These are phyloP conservation scores for Rhodophaea formosa DNA, from an alignment of 2,888 invertebrate genomes.

Conservation along the genomic window DNA sequence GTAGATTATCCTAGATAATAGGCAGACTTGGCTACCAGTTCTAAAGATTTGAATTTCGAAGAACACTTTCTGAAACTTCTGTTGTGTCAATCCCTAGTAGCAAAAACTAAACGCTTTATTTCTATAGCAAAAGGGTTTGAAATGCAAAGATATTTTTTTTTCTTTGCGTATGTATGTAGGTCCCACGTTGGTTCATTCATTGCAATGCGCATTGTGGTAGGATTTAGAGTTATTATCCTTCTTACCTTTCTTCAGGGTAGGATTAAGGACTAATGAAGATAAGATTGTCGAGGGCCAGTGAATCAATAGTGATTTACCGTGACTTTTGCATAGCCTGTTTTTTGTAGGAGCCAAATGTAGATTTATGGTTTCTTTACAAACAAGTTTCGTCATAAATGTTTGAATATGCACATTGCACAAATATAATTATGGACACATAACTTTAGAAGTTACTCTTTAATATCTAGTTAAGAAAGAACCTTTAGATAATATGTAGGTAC, in stretches of 20 bases:
- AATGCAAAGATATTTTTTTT: neutral
- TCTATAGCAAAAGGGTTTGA: neutral
- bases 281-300: conserved; percentile 49
- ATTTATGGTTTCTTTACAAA: neutral
- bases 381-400: neutral
- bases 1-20: conserved; percentile 41
- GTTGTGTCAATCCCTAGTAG: conserved; percentile 3
- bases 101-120: neutral
- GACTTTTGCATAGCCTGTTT: conserved; percentile 42
- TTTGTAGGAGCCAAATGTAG: conserved; percentile 26
- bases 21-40: conserved; percentile 34
- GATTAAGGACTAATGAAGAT: conserved; percentile 66
- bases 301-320: conserved; percentile 34
- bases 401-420: neutral
- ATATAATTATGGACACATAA: too few relatives aligned
- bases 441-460: too few relatives aligned
- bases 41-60: conserved; percentile 34
- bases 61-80: conserved; percentile 31
- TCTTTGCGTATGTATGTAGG: neutral
- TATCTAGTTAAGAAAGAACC: too few relatives aligned
- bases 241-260: conserved; percentile 47
- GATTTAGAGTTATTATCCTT: conserved; percentile 58
- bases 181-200: conserved; percentile 42
- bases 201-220: conserved; percentile 47
- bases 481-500: too few relatives aligned